Evolutionary conservation across 2,797 vertebrate genomes (phyloP), one percentile per base, ranked within the genome.

Genomic region (Clarias fuscus): DNA sequence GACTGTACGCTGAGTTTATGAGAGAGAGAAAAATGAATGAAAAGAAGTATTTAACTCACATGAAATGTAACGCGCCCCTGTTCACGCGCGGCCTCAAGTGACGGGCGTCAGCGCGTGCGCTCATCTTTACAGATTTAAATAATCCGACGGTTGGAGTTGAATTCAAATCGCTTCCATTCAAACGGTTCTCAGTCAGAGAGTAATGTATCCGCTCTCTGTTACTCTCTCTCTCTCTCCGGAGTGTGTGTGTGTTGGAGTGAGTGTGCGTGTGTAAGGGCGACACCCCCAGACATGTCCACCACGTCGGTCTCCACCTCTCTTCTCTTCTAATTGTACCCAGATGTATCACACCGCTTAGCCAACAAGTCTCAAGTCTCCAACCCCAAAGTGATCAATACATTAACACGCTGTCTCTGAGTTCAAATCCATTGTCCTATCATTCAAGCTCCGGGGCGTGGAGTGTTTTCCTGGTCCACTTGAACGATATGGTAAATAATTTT

Each of bases 251-350:
- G 82, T 61, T 67, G 58, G 83, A 15, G 61, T 40, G 76, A 7
- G 85, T 65, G 78, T 65, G 72, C 73, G 84, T 84, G 83, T 77
- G 80, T 59, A 73, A 62, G 64, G 79, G 87, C 84, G 87, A 91
- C 90, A 90, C 91, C 93, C 87, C 86, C 87, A 83, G 68, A 83
- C 62, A 48, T 79, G 77, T 82, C 72, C 84, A 59, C 84, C 76
- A 77, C 86, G 83, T 88, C 58, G 78, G 58, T 37, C 84, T 86
- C 84, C 64, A 79, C 82, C 73, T 68, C 80, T 76, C 58, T 62
- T 70, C 82, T 84, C 86, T 78, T 48, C 40, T 90, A 90, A 93
- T 90, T 86, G 84, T 58, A 82, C 86, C 89, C 91, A 92, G 90
- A 90, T 92, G 91, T 85, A 85, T 84, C 82, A 40, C 76, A 88